These are phyloP conservation scores for Gila orcuttii DNA, from an alignment of 2,113 vertebrate genomes.

Conservation along the genomic window DNA sequence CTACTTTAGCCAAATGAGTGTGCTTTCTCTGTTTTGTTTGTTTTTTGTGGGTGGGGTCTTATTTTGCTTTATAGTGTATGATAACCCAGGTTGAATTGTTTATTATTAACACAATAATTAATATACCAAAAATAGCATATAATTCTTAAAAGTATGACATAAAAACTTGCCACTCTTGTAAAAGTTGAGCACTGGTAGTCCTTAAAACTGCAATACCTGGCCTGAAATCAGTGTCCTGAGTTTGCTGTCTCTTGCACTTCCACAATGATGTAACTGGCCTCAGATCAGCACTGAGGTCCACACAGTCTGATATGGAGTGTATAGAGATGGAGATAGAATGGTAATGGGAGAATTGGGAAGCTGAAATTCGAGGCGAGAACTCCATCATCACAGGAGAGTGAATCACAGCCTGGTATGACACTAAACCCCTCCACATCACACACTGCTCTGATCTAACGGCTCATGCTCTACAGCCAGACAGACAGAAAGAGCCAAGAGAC, in stretches of 20 bases:
- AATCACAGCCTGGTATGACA: slow-evolving; percentile 69
- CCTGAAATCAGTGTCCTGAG: not conserved
- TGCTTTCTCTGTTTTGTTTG: too few species aligned
- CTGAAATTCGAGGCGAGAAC: slow-evolving; percentile 64
- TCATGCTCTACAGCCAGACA: slow-evolving; percentile 31
- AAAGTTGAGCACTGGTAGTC: not conserved
- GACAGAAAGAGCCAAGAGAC: slow-evolving; percentile 44
- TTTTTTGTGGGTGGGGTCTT: too few species aligned
- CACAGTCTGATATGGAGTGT: slow-evolving; percentile 37
- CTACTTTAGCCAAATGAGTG: not conserved
- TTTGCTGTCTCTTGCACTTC: not conserved
- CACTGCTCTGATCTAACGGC: slow-evolving; percentile 68
- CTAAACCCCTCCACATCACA: slow-evolving; percentile 63
- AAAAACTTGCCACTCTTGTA: not conserved
- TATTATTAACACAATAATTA: not conserved
- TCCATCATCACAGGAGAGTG: slow-evolving; percentile 69
- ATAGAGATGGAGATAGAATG: slow-evolving; percentile 63
- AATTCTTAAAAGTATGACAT: not conserved
- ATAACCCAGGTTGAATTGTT: not conserved
- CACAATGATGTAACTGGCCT: slow-evolving; percentile 15
- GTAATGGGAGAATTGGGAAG: slow-evolving; percentile 68
- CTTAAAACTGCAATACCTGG: not conserved
- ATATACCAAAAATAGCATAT: not conserved
- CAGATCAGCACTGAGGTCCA: slow-evolving; percentile 14
- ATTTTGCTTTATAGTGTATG: not conserved